phyloP scores from a whole-genome alignment of 2,888 invertebrate genomes.

The Tinea trinotella region DNA sequence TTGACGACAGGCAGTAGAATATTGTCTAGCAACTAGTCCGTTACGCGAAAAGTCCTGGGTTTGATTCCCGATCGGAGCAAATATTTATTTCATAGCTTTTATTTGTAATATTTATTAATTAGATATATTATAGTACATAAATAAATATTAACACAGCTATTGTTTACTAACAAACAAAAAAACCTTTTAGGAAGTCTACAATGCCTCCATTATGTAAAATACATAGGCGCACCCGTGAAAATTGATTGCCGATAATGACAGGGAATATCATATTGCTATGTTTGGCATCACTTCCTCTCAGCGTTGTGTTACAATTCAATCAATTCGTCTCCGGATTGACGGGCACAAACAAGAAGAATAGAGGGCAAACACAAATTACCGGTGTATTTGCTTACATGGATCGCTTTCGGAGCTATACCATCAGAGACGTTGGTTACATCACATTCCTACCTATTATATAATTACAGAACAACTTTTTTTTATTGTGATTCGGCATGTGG shows the following conservation, averaged over 20 bases:
- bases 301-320: slow-evolving; percentile 56
- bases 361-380: slow-evolving; percentile 44
- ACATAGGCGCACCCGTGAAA: slow-evolving; percentile 5
- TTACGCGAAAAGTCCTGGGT: no score
- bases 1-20: no score
- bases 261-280: slow-evolving; percentile 22
- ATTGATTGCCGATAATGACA: slow-evolving; percentile 14
- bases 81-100: no score
- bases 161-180: no score
- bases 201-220: slow-evolving; percentile 7
- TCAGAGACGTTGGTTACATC: background rate
- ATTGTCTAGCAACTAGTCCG: no score
- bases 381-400: slow-evolving; percentile 44
- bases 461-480: no score
- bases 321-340: slow-evolving; percentile 32
- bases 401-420: slow-evolving; percentile 30
- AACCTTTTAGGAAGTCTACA: background rate
- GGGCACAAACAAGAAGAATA: slow-evolving; percentile 23
- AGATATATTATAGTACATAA: no score
- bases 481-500: no score
- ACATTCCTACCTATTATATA: no score
- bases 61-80: no score
- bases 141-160: no score
- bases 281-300: slow-evolving; percentile 33
- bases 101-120: no score